phyloP scores from a whole-genome alignment of 2,113 vertebrate species.

The Scomber japonicus region DNA sequence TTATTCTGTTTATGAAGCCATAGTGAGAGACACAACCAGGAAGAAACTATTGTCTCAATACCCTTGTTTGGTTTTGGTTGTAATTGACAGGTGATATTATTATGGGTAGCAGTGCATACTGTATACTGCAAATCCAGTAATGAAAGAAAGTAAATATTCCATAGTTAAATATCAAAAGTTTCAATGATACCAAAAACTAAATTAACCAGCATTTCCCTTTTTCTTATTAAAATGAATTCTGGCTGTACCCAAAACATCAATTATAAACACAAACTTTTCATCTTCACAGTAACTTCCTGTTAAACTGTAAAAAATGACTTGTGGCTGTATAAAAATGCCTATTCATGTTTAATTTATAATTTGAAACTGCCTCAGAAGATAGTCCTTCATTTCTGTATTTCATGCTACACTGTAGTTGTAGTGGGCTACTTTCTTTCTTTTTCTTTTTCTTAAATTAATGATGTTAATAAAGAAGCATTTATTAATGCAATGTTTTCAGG shows the following conservation, averaged over 20 bases:
- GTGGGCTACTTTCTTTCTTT: conserved; percentile 1
- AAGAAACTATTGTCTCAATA: background rate
- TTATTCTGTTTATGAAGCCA: conserved; percentile 14
- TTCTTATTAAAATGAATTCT: background rate
- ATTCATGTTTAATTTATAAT: conserved; percentile 34
- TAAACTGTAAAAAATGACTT: background rate
- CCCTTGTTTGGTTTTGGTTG: background rate
- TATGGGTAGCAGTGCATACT: background rate
- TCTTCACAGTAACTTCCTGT: background rate
- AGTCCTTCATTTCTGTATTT: conserved; percentile 7
- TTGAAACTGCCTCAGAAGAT: conserved; percentile 22
- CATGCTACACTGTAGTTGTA: background rate
- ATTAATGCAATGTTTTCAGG: conserved; percentile 27
- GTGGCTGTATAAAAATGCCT: conserved; percentile 3
- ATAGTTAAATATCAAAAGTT: background rate
- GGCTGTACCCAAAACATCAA: background rate
- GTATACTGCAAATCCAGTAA: background rate
- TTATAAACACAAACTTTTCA: background rate
- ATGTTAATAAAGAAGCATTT: background rate
- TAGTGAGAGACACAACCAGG: background rate
- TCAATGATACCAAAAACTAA: background rate
- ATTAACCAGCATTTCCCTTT: background rate
- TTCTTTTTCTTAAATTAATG: conserved; percentile 13
- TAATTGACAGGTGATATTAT: background rate
- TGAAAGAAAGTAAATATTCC: background rate